These are phyloP conservation scores for Promerops cafer DNA, from an alignment of 2,113 vertebrate species.

Conservation along the genomic window DNA sequence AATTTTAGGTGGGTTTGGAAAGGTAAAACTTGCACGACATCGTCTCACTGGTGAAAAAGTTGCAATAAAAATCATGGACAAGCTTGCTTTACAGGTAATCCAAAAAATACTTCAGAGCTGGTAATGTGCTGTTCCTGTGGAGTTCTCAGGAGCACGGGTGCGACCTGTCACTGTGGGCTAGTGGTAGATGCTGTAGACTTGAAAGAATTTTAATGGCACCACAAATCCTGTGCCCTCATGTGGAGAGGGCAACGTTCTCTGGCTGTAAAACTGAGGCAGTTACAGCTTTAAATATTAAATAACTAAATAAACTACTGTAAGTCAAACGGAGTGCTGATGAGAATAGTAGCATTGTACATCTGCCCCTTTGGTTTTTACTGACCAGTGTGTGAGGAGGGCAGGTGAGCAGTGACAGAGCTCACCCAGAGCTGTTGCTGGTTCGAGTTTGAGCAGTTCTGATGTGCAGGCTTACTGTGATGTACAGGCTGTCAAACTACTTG, in stretches of 20 bases:
- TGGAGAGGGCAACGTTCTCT: accelerated
- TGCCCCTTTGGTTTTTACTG: background rate
- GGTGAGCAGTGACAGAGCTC: background rate
- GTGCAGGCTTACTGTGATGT: background rate
- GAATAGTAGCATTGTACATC: background rate
- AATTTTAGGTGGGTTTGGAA: conserved; percentile 89
- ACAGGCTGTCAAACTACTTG: background rate
- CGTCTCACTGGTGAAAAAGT: conserved; percentile 89
- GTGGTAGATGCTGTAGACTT: background rate
- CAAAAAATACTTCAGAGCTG: background rate
- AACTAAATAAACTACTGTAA: background rate
- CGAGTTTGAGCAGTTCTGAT: background rate
- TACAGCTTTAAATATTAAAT: background rate
- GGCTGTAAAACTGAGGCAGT: background rate
- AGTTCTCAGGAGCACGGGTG: accelerated
- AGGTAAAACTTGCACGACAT: conserved; percentile 90
- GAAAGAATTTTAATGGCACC: background rate
- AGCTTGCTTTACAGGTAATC: conserved; percentile 87
- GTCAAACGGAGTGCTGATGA: background rate
- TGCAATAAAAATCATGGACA: conserved; percentile 96
- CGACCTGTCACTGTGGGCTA: accelerated
- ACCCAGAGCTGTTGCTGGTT: background rate
- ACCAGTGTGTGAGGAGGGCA: background rate
- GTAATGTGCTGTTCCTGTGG: background rate
- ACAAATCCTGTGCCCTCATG: background rate